Percentiles rank a stretch among this genome's conserved stretches.
Conservation (phyloP, 2,797 vertebrate species). For the Clarias fuscus region DNA sequence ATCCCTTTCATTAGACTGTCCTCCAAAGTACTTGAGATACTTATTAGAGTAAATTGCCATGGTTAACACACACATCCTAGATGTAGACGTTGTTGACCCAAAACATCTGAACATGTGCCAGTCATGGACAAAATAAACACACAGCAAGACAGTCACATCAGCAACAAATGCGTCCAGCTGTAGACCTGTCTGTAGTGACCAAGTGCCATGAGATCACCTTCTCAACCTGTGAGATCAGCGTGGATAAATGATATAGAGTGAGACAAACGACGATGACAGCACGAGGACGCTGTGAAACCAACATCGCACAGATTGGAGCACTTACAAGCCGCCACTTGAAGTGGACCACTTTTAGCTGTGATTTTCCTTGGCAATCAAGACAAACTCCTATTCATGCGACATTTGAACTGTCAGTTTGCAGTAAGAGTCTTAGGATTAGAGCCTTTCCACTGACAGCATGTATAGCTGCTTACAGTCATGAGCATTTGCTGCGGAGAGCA, state of each 20-base stretch:
- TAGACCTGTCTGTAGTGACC: slow-evolving; percentile 8
- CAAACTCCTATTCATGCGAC: slow-evolving; percentile 53
- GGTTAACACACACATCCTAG: background rate
- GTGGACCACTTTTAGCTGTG: slow-evolving; percentile 61
- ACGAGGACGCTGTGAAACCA: slow-evolving; percentile 50
- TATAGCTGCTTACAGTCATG: slow-evolving; percentile 1
- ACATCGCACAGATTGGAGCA: slow-evolving; percentile 61
- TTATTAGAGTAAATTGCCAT: slow-evolving; percentile 8
- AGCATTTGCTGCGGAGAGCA: background rate
- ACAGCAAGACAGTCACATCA: slow-evolving; percentile 2
- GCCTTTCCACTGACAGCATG: background rate
- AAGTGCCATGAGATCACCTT: slow-evolving; percentile 17
- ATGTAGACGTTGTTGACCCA: slow-evolving; percentile 9
- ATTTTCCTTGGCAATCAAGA: slow-evolving; percentile 52
- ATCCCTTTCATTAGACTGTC: background rate
- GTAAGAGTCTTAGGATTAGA: slow-evolving; percentile 38
- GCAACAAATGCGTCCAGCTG: background rate
- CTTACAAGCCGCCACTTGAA: slow-evolving; percentile 70
- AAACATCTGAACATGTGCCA: slow-evolving; percentile 61
- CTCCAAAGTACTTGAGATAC: background rate
- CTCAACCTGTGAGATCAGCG: slow-evolving; percentile 63
- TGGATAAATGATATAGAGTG: slow-evolving; percentile 48
- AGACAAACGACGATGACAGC: slow-evolving; percentile 61
- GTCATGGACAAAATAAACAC: slow-evolving; percentile 62
- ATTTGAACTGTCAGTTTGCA: slow-evolving; percentile 54